A percentile compares a stretch with the other conserved stretches of the same genome.
Conservation (phyloP, 2,797 vertebrate species). For the Synanceia verrucosa region DNA sequence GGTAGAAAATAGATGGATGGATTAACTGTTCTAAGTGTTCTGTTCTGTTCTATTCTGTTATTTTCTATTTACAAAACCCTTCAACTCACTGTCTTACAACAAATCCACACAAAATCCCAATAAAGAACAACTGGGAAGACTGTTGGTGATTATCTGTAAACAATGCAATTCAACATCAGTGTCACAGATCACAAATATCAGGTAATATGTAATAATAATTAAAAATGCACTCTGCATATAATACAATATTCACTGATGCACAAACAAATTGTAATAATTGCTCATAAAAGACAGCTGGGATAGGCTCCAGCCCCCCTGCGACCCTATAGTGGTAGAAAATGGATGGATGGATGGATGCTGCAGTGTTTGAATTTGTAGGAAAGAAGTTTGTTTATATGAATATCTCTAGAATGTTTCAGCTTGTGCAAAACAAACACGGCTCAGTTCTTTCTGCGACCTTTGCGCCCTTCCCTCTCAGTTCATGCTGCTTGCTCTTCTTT, state of each 20-base stretch:
- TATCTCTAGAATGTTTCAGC: neutral
- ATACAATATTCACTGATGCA: neutral
- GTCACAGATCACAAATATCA: neutral
- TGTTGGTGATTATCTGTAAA: neutral
- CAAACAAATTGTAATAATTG: no score
- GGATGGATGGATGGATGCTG: no score
- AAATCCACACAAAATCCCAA: neutral
- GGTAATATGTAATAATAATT: neutral
- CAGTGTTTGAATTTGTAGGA: neutral
- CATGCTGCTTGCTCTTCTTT: conserved; percentile 41
- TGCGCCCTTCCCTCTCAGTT: conserved; percentile 8
- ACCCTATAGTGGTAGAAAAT: no score
- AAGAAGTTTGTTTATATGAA: neutral
- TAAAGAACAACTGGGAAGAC: neutral
- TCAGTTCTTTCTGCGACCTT: conserved; percentile 20
- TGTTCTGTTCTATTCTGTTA: no score
- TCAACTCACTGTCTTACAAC: neutral
- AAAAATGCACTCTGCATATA: neutral
- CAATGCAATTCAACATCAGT: neutral
- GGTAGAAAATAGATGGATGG: no score
- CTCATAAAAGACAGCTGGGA: no score
- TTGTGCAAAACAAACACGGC: neutral
- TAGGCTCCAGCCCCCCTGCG: no score
- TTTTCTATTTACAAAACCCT: neutral
- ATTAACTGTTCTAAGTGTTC: no score